phyloP scores from a whole-genome alignment of 2,797 vertebrate species.

The Lacerta bilineata region DNA sequence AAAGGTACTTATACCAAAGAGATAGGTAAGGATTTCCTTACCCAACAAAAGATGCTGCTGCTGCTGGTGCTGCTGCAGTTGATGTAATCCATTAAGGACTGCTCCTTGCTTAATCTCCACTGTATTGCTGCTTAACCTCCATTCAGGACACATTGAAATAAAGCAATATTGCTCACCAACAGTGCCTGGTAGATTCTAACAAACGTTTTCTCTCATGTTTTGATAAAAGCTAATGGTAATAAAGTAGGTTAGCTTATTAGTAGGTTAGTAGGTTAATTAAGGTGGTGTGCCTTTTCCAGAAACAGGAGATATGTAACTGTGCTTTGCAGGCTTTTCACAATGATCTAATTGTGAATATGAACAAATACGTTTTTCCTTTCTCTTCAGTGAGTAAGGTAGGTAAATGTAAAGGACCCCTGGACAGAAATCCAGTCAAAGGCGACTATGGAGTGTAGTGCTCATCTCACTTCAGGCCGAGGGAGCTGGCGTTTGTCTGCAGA shows the following conservation, averaged over 20 bases:
- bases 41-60: slow-evolving; percentile 52
- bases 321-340: neutral
- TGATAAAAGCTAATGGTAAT: neutral
- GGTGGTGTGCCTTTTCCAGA: neutral
- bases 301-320: too few relatives aligned
- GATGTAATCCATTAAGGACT: neutral
- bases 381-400: neutral
- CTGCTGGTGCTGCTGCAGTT: neutral
- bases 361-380: neutral
- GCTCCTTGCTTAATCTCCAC: neutral
- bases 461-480: too few relatives aligned
- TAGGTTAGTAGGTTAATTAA: neutral
- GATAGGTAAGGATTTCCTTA: neutral
- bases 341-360: too few relatives aligned
- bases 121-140: neutral
- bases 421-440: too few relatives aligned
- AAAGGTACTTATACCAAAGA: slow-evolving; percentile 63
- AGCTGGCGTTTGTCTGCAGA: too few relatives aligned
- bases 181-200: neutral
- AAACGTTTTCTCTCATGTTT: neutral
- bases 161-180: neutral
- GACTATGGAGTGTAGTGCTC: too few relatives aligned
- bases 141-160: slow-evolving; percentile 13
- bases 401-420: too few relatives aligned
- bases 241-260: neutral